Evolutionary conservation across 2,888 invertebrate species (phyloP), one percentile per base, ranked within the genome.

Genomic region (Yponomeuta malinellus): DNA sequence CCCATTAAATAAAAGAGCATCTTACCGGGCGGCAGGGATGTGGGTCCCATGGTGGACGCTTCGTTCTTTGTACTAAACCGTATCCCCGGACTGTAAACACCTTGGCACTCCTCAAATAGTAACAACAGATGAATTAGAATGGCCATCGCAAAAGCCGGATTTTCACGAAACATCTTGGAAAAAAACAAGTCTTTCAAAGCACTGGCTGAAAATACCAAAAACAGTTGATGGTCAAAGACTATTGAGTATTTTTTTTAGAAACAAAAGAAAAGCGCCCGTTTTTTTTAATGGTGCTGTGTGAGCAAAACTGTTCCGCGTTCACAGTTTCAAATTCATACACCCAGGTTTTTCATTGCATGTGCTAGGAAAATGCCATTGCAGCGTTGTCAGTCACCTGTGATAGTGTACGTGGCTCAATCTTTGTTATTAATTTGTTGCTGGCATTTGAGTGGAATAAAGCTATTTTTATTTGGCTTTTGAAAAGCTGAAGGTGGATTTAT

Each of bases 21-120:
- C 84, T 84, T 85, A 85, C 85, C 86, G 75, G 78, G 75, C n/a
- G 80, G 78, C 59, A 77, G 75, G 43, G 81, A 80, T 23, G 83
- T 78, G n/a, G 80, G 78, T 69, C 74, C 72, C 69, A 73, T 73
- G 65, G 78, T 70, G 48, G 83, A 80, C 69, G 78, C 81, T 78
- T 79, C 81, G 70, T 81, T 59, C 52, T 59, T 75, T 63, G 80
- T 76, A 70, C 84, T 83, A 74, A 84, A 82, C 71, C 70, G 70
- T 48, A 70, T 70, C 8, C 77, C 78, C 3, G 84, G 82, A 73
- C 82, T 84, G 75, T 82, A 84, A 9, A 76, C 83, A 10, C 79
- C 80, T 63, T 75, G 73, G 75, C 77, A 76, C 59, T 74, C 75
- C 71, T 79, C 81, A 73, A 78, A 69, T 59, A 59, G 8, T 15